Evolutionary conservation across 2,113 vertebrate genomes (phyloP).

Genomic region (crab-eating macaque (Macaca fascicularis)): T2T-MFA8v1.1 NC_088385.1:137904501-137905000

Average conservation of each 20-base stretch:
- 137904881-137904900: neutral
- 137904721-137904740: neutral
- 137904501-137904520: no score
- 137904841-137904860: neutral
- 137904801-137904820: neutral
- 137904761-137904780: neutral
- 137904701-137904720: neutral
- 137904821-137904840: neutral
- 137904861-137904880: neutral
- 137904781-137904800: no score
- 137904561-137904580: neutral
- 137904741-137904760: no score
- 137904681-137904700: neutral
- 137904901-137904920: neutral
- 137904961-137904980: neutral
- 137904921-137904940: neutral
- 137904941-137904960: neutral
- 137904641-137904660: neutral
- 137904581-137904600: neutral
- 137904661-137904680: neutral
- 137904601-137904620: neutral
- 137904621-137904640: neutral
- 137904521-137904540: neutral
- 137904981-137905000: neutral
- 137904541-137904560: neutral